Evolutionary conservation across 2,888 invertebrate species (phyloP).

Genomic region (Megastigmus dorsalis): DNA sequence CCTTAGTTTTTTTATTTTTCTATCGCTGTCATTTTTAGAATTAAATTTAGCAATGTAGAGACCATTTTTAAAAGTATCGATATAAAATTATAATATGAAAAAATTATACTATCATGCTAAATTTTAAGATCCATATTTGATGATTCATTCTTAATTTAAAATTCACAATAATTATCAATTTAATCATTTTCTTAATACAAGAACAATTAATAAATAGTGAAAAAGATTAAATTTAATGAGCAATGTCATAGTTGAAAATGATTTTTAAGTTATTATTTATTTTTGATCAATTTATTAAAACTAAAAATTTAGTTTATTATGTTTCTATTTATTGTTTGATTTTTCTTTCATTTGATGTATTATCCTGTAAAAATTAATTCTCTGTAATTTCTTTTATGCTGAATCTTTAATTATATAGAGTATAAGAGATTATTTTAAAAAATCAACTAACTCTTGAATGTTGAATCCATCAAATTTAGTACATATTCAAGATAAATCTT

Average conservation of each 20-base stretch:
- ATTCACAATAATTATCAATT: not conserved
- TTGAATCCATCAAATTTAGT: slow-evolving; percentile 9
- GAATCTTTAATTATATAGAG: slow-evolving; percentile 7
- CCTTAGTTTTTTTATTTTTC: not conserved
- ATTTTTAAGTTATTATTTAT: not conserved
- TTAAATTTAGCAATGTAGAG: slow-evolving; percentile 42
- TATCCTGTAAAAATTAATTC: not conserved
- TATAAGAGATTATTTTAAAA: slow-evolving; percentile 12
- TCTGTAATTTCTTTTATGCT: too few relatives aligned
- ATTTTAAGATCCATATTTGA: not conserved
- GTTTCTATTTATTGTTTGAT: not conserved
- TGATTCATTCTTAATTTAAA: not conserved
- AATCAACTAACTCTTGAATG: slow-evolving; percentile 22
- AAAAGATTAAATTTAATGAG: too few relatives aligned
- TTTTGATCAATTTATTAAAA: not conserved
- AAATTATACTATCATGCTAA: too few relatives aligned
- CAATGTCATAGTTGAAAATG: not conserved
- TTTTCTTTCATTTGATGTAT: not conserved
- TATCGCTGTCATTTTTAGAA: not conserved
- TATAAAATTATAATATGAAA: not conserved
- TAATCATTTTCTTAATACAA: too few relatives aligned
- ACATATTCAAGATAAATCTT: slow-evolving; percentile 14
- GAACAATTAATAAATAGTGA: too few relatives aligned
- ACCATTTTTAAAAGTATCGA: slow-evolving; percentile 10
- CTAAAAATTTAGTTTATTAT: not conserved